These are phyloP conservation scores for Puffinus mauretanicus DNA, from an alignment of 2,113 vertebrate species.

Conservation along the genomic window DNA sequence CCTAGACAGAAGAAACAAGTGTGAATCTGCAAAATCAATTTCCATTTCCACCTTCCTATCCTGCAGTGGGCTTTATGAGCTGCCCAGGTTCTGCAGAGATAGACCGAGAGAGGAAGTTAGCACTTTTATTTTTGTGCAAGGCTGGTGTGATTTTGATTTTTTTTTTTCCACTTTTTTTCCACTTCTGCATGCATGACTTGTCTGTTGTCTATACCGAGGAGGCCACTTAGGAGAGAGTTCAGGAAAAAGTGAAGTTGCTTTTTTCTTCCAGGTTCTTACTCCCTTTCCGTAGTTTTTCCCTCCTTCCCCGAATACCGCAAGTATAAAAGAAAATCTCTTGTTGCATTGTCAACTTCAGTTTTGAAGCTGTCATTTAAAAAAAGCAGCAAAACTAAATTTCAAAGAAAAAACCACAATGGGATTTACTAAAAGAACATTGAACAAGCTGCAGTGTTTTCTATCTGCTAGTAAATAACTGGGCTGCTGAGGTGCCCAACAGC, in stretches of 20 bases:
- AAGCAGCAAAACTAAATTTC: neutral
- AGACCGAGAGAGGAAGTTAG: neutral
- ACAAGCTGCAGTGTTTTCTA: neutral
- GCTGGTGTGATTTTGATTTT: neutral
- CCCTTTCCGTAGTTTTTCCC: neutral
- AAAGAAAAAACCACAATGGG: neutral
- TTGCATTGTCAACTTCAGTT: neutral
- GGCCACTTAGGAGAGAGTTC: neutral
- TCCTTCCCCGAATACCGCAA: neutral
- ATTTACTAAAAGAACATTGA: neutral
- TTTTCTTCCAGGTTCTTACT: neutral
- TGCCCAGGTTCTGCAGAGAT: neutral
- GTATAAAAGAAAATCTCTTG: neutral
- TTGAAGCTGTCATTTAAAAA: neutral
- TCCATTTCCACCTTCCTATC: neutral
- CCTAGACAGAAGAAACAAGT: conserved; percentile 68
- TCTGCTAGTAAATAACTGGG: neutral
- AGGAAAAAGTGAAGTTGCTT: neutral
- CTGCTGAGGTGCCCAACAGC: neutral
- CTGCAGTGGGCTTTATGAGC: neutral
- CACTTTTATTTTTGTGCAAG: neutral
- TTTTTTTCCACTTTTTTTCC: neutral
- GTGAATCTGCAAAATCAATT: neutral
- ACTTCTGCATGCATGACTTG: neutral
- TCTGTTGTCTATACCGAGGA: neutral